Conservation (phyloP, 2,113 vertebrate genomes). For the Pseudolaguvia tuberculata region DNA sequence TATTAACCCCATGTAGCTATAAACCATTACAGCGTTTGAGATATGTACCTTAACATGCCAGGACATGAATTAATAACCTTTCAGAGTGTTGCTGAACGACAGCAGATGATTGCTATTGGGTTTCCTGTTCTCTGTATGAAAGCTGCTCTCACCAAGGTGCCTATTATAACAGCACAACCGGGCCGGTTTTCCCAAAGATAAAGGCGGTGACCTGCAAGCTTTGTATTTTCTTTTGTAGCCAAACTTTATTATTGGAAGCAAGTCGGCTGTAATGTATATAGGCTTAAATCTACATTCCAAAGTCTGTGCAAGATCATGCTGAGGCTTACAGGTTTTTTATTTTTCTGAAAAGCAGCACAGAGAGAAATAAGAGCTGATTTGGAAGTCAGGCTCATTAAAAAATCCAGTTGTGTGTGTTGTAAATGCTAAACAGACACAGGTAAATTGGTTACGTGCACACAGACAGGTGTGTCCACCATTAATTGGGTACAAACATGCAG, state of each 20-base stretch:
- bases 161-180: slow-evolving; percentile 21
- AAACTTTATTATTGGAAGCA: slow-evolving; percentile 33
- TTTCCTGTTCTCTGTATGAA: slow-evolving; percentile 3
- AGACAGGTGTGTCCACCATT: slow-evolving; percentile 37
- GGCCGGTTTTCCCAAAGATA: slow-evolving; percentile 4
- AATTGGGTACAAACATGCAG: slow-evolving; percentile 3
- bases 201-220: not conserved
- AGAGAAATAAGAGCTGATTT: slow-evolving; percentile 5
- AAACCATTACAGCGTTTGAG: slow-evolving; percentile 22
- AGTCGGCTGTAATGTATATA: slow-evolving; percentile 44
- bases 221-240: slow-evolving; percentile 26
- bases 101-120: slow-evolving; percentile 17
- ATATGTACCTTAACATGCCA: slow-evolving; percentile 13
- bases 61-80: slow-evolving; percentile 13
- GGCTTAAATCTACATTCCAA: slow-evolving; percentile 34
- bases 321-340: slow-evolving; percentile 10
- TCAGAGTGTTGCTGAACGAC: slow-evolving; percentile 5
- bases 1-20: slow-evolving; percentile 33
- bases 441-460: not conserved
- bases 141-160: not conserved
- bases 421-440: slow-evolving; percentile 25
- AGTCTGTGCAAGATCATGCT: slow-evolving; percentile 16
- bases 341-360: not conserved
- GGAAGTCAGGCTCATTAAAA: slow-evolving; percentile 1
- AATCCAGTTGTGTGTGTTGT: slow-evolving; percentile 18